These are phyloP conservation scores for Vandiemenella viatica DNA, from an alignment of 2,888 invertebrate species.

Conservation along the genomic window DNA sequence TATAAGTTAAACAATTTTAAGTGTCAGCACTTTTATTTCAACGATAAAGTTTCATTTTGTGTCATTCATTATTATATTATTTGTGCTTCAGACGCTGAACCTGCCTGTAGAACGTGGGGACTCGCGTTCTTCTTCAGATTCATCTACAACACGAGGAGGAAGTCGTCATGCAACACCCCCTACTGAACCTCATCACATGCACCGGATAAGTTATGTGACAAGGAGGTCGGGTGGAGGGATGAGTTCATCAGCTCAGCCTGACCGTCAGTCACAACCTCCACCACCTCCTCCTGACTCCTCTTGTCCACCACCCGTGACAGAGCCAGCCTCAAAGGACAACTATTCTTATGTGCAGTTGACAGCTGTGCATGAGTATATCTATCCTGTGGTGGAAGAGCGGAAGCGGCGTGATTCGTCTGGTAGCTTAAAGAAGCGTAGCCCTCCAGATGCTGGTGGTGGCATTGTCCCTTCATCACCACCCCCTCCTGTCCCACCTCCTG, in stretches of 20 bases:
- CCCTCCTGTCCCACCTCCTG: constrained; percentile 27
- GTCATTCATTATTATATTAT: too few relatives aligned
- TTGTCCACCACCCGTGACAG: too few relatives aligned
- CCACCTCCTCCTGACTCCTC: constrained; percentile 21
- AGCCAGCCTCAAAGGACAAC: constrained; percentile 33
- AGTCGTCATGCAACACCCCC: constrained; percentile 18
- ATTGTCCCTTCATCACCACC: constrained; percentile 33
- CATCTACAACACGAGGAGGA: constrained; percentile 33
- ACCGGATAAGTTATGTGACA: constrained; percentile 45
- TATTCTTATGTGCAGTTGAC: constrained; percentile 76
- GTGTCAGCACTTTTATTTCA: too few relatives aligned
- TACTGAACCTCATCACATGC: constrained; percentile 29
- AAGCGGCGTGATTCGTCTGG: constrained; percentile 38
- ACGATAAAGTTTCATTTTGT: too few relatives aligned
- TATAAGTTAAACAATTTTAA: too few relatives aligned
- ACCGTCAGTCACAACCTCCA: constrained; percentile 21
- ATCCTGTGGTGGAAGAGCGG: constrained; percentile 51
- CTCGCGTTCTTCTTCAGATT: constrained; percentile 61
- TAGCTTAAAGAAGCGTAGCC: constrained; percentile 48
- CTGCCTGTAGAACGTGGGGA: constrained; percentile 67
- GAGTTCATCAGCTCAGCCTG: too few relatives aligned
- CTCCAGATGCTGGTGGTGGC: too few relatives aligned
- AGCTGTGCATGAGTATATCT: constrained; percentile 74
- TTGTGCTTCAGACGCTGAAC: constrained; percentile 61
- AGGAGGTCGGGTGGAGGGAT: too few relatives aligned